Conservation (phyloP, 2,113 vertebrate species). For the Serilophus lunatus region DNA sequence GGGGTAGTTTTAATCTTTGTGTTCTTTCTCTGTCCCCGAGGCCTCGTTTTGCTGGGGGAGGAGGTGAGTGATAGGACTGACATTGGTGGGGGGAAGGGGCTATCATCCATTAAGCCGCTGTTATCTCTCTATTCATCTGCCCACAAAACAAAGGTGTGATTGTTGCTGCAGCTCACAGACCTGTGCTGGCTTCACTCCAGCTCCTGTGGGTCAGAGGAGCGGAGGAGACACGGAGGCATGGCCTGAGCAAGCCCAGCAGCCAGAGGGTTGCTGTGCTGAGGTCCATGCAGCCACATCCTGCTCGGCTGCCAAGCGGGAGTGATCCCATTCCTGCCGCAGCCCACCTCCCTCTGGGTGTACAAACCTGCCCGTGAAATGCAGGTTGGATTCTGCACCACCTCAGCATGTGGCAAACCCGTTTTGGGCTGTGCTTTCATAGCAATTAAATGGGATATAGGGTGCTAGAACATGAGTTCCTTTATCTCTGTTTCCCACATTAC, state of each 20-base stretch:
- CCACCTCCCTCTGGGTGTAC: neutral
- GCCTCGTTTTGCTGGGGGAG: neutral
- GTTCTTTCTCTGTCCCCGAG: slow-evolving; percentile 26
- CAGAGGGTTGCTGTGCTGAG: neutral
- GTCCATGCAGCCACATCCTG: neutral
- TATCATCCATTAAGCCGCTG: slow-evolving; percentile 28
- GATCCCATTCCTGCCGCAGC: neutral
- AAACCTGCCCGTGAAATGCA: neutral
- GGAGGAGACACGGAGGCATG: neutral
- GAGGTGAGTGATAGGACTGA: slow-evolving; percentile 43
- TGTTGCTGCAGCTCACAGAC: slow-evolving; percentile 24
- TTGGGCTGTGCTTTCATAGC: slow-evolving; percentile 27
- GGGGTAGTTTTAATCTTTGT: slow-evolving; percentile 41
- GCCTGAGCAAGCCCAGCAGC: neutral
- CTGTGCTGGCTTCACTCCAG: slow-evolving; percentile 9
- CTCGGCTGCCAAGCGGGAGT: neutral
- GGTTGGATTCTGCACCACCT: slow-evolving; percentile 12
- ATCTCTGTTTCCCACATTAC: slow-evolving; percentile 65
- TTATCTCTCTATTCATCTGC: slow-evolving; percentile 50
- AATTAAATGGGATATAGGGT: slow-evolving; percentile 54
- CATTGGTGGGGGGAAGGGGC: neutral
- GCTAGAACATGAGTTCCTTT: slow-evolving; percentile 53
- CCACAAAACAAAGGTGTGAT: slow-evolving; percentile 44
- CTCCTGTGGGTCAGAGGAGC: neutral
- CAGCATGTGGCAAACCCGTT: slow-evolving; percentile 4